Conservation (phyloP, 2,888 invertebrate species). For the Drosophila lacicola region DNA sequence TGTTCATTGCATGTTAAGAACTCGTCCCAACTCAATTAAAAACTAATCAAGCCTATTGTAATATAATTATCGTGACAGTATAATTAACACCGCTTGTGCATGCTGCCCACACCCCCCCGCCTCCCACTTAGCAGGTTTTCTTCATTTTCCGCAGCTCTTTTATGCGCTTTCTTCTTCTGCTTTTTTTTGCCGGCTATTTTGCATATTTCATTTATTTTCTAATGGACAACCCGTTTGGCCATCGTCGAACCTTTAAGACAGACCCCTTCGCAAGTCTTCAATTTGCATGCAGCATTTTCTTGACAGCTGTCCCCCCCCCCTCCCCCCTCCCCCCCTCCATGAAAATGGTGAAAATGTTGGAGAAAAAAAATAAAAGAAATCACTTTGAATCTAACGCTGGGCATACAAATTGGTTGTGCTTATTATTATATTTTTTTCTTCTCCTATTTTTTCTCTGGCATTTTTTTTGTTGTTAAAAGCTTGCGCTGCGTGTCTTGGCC, state of each 20-base stretch:
- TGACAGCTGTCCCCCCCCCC: constrained; percentile 40
- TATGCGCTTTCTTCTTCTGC: constrained; percentile 22
- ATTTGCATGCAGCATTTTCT: constrained; percentile 65
- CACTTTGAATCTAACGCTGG: constrained; percentile 56
- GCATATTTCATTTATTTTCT: constrained; percentile 59
- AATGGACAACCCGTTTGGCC: constrained; percentile 74
- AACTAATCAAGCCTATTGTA: constrained; percentile 82
- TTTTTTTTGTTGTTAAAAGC: constrained; percentile 66
- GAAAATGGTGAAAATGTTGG: constrained; percentile 5
- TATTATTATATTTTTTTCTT: constrained; percentile 16
- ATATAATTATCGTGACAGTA: constrained; percentile 79
- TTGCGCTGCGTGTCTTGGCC: constrained; percentile 72
- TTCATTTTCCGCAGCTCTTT: constrained; percentile 31
- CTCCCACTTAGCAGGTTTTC: constrained; percentile 8
- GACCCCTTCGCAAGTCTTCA: constrained; percentile 52
- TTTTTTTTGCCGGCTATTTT: constrained; percentile 47
- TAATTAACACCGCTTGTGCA: constrained; percentile 71
- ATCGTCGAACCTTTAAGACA: constrained; percentile 67
- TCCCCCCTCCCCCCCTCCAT: too few relatives aligned
- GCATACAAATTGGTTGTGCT: constrained; percentile 74
- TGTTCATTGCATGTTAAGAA: constrained; percentile 47
- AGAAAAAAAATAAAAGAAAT: constrained; percentile 23
- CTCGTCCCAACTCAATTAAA: constrained; percentile 78
- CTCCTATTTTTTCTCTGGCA: constrained; percentile 1
- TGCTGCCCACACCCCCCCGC: constrained; percentile 19